phyloP scores from a whole-genome alignment of 2,888 invertebrate species.

The Rotaria sp. region DNA sequence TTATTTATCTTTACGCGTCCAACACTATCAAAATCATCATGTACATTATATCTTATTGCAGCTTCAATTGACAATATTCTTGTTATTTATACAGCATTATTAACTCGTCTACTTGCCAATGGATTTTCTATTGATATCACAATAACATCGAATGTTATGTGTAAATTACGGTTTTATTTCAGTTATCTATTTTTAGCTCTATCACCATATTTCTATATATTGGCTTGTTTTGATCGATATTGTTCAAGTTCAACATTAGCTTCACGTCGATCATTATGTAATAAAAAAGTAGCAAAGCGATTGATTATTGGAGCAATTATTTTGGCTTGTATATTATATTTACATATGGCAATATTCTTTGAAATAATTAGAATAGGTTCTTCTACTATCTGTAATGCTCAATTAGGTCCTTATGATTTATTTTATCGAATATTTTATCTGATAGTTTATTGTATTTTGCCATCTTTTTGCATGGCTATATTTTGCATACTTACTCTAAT shows the following conservation, averaged over 20 bases:
- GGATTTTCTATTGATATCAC: not conserved
- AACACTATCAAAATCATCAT: not conserved
- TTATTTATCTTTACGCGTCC: not conserved
- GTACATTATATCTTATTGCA: not conserved
- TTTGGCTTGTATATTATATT: not conserved
- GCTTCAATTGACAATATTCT: not conserved
- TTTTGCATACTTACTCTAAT: no score
- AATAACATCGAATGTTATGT: not conserved
- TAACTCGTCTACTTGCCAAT: not conserved
- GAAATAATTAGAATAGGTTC: not conserved
- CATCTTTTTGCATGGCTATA: not conserved
- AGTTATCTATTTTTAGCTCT: not conserved
- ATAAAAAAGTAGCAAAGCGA: not conserved
- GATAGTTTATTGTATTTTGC: not conserved
- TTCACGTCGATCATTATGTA: not conserved
- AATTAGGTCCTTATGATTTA: not conserved
- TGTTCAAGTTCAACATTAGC: not conserved
- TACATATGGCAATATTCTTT: not conserved
- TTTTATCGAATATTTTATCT: not conserved
- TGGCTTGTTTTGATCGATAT: not conserved
- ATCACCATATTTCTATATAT: not conserved
- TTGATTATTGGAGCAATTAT: not conserved
- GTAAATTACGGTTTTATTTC: not conserved
- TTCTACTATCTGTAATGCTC: not conserved
- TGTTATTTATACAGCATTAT: not conserved